Base-by-base conservation (phyloP, 2,113 vertebrate species). In the Ptilorrhoa leucosticta region DNA sequence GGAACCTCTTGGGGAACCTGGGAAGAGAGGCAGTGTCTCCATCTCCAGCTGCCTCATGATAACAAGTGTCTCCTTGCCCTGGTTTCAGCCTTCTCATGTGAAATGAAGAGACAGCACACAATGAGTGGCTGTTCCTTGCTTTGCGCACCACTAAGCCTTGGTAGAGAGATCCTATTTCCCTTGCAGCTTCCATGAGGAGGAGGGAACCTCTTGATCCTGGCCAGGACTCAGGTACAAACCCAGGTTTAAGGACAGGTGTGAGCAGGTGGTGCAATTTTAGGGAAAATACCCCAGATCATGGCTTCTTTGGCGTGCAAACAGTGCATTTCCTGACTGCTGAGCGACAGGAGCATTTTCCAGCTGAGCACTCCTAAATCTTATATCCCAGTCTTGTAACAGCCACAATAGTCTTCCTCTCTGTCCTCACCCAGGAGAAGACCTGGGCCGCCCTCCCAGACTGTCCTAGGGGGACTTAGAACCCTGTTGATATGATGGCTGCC, bases 401-500 rank as follows among this genome's bases (percentile, higher is more conserved):
- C 23, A 26, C 0, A 5, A 2, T 84, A 33, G 19, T 71, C 28
- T 51, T 87, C n/a, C 15, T 64, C n/a, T 88, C 11, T 72, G 30
- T 54, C 53, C 53, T 85, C 63, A 69, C 15, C 15, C 16, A 37
- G 57, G 44, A 70, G 24, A 24, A 81, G 22, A 27, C 18, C 7
- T 65, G 47, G 22, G n/a, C 11, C 56, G 61, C 18, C 19, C 10
- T 17, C 14, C 7, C 14, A 10, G 1, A 37, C 61, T 69, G 37
- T 60, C 16, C 13, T 37, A 10, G 11, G 4, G 6, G 12, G 6
- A 2, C 17, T 73, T 23, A 77, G 40, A 37, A 39, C 28, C 15
- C 18, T 0, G 0, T 42, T 58, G 35, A 26, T 15, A 3, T 0
- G 8, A 8, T 54, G 21, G 8, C 26, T 86, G 19, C 31, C 10